Conservation (phyloP, 2,797 vertebrate species). For the Intellagama lesueurii region DNA sequence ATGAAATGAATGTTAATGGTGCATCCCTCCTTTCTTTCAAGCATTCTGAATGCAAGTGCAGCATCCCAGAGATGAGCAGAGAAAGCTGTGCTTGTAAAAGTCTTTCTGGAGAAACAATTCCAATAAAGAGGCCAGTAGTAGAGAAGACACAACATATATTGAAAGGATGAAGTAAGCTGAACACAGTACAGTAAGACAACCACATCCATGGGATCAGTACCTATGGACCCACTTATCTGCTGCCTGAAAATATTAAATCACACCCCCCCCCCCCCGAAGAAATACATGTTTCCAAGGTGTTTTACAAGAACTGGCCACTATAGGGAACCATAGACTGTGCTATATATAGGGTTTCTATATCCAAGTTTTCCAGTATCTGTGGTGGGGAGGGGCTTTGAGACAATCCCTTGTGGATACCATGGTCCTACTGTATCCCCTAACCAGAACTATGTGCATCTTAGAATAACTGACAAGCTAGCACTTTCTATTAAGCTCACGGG, state of each 20-base stretch:
- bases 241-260: too few relatives aligned
- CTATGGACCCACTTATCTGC: too few relatives aligned
- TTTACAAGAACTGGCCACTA: too few relatives aligned
- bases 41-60: slow-evolving; percentile 1
- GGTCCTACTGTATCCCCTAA: background rate
- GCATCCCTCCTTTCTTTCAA: background rate
- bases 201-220: too few relatives aligned
- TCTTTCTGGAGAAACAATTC: slow-evolving; percentile 20
- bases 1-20: slow-evolving; percentile 1
- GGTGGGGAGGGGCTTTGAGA: too few relatives aligned
- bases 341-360: too few relatives aligned
- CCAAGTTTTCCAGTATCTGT: too few relatives aligned
- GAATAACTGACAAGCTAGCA: background rate
- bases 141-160: slow-evolving; percentile 3
- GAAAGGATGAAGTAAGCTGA: slow-evolving; percentile 13
- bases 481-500: background rate
- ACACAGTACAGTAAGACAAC: too few relatives aligned
- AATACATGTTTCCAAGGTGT: too few relatives aligned
- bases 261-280: too few relatives aligned
- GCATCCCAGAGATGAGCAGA: background rate
- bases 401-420: too few relatives aligned
- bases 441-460: background rate
- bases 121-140: slow-evolving; percentile 11
- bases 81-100: background rate
- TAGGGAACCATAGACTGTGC: too few relatives aligned